Evolutionary conservation across 2,888 invertebrate genomes (phyloP).

Genomic region (Xylophagus ater): DNA sequence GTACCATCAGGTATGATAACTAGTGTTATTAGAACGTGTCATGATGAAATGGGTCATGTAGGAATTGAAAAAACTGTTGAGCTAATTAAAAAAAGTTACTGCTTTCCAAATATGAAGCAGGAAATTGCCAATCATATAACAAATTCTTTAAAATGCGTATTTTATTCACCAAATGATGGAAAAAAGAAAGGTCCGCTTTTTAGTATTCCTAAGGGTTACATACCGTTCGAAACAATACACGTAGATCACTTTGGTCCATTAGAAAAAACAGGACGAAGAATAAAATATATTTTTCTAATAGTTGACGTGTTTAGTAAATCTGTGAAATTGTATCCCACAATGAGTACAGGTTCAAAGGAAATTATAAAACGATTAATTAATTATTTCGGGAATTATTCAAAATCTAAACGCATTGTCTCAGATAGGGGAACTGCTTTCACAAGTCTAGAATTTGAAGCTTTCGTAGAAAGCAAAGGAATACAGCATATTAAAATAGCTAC

Average conservation of each 20-base stretch:
- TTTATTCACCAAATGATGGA: not conserved
- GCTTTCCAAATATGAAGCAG: conserved; percentile 17
- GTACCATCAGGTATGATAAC: conserved; percentile 2
- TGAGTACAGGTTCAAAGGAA: not conserved
- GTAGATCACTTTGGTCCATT: conserved; percentile 3
- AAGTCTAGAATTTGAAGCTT: conserved; percentile 19
- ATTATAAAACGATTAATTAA: not conserved
- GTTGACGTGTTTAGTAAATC: not conserved
- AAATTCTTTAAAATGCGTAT: not conserved
- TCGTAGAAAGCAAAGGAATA: no score
- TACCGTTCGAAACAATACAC: conserved; percentile 3
- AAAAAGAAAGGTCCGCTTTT: not conserved
- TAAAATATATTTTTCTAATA: conserved; percentile 4
- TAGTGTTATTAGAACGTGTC: conserved; percentile 14
- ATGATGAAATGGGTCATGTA: conserved; percentile 22
- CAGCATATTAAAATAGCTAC: no score
- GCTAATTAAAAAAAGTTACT: conserved; percentile 19
- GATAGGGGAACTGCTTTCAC: conserved; percentile 20
- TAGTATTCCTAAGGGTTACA: not conserved
- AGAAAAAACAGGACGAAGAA: not conserved
- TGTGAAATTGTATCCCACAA: not conserved
- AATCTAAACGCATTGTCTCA: conserved; percentile 15
- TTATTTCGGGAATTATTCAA: conserved; percentile 19
- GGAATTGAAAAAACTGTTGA: conserved; percentile 21
- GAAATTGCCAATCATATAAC: not conserved